A percentile compares a stretch with the other conserved stretches of the same genome.
phyloP scores from a whole-genome alignment of 2,797 vertebrate genomes.

The Macrochelys suwanniensis region DNA sequence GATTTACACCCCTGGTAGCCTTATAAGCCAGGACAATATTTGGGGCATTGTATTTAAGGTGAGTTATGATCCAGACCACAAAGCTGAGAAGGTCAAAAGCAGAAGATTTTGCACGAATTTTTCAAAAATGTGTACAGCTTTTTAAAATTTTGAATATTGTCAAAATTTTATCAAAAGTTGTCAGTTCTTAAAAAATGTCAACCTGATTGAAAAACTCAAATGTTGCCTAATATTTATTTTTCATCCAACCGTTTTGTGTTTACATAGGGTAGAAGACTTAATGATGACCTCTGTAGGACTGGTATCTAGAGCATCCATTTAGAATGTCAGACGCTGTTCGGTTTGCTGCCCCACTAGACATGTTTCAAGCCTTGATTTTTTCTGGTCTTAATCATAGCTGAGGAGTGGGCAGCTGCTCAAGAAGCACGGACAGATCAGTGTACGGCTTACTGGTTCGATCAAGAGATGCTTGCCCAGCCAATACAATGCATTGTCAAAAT shows the following conservation, averaged over 20 bases:
- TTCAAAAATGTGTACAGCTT: neutral
- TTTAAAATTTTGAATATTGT: neutral
- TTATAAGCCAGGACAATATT: neutral
- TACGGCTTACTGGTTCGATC: neutral
- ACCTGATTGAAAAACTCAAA: neutral
- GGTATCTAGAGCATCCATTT: neutral
- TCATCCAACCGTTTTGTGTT: neutral
- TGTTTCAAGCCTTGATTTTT: neutral
- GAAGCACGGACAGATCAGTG: neutral
- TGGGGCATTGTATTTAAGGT: neutral
- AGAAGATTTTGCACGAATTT: neutral
- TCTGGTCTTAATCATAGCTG: neutral
- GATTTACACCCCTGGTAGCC: neutral
- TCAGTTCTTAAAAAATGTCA: neutral
- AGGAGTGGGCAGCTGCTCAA: neutral
- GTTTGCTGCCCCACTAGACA: neutral
- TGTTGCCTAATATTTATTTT: neutral
- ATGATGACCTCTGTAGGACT: neutral
- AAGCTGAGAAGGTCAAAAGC: too few relatives aligned
- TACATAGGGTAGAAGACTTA: neutral
- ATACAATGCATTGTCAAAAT: neutral
- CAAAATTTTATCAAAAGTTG: neutral
- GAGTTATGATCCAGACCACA: neutral
- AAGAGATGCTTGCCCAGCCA: neutral
- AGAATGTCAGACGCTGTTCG: neutral